Evolutionary conservation across 2,113 vertebrate species (phyloP), one percentile per base, ranked within the genome.

Genomic region (Syrmaticus mikado): DNA sequence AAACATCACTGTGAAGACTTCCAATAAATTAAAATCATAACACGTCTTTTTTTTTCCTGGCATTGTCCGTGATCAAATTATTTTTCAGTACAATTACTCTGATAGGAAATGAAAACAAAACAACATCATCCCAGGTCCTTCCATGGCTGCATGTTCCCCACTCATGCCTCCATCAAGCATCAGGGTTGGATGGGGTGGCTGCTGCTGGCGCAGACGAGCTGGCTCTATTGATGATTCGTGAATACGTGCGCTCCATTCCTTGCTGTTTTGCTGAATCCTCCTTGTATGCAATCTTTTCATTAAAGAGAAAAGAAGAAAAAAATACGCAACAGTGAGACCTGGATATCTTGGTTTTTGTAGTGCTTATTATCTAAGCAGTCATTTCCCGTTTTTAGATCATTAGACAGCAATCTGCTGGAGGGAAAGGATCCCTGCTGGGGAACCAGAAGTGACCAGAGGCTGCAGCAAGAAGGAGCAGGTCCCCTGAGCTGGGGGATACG

Each of bases 241-340:
- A 97, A 92, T 96, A 98, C 82, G 98, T 97, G 89, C 97, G 98
- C 82, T 99, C 99, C 97, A 97, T 97, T 97, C 98, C 98, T 78
- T 97, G 98, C 52, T 96, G 98, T 72, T 98, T 99, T 98, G 97
- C 85, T 0, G 82, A 95, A 36, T 98, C 98, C 89, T 98, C 98
- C 97, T 88, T 97, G 97, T 82, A 97, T 0, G 32, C 87, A 97
- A 98, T 98, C 98, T 98, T 94, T 55, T 8, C 41, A 41, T 48
- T 45, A 8, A 60, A 27, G 82, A 74, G n/a, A 10, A 50, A 38
- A 27, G 52, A 30, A 60, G 30, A 67, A 22, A 60, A 16, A 16
- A 28, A n/a, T 1, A 85, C 1, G 24, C 74, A 71, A 32, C 57
- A 70, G 91, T 93, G 32, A 92, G 36, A 40, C 12, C 3, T 3